phyloP scores from a whole-genome alignment of 1,140 invertebrate species.

The Fopius arisanus region DNA sequence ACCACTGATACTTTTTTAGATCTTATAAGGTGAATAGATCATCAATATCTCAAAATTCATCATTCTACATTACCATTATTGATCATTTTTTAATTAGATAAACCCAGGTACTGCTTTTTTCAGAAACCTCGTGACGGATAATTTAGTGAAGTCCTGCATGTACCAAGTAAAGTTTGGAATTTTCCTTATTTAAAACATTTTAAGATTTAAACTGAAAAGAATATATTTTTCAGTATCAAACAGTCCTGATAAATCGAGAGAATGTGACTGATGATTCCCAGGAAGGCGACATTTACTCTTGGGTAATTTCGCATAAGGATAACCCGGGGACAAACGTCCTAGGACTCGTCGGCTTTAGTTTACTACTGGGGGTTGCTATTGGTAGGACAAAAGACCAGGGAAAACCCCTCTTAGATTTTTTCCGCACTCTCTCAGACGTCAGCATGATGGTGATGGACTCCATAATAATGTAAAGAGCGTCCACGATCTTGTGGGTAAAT shows the following conservation, averaged over 20 bases:
- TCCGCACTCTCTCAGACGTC: constrained; percentile 62
- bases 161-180: constrained; percentile 55
- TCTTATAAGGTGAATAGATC: constrained; percentile 71
- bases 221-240: constrained; percentile 53
- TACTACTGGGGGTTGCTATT: constrained; percentile 66
- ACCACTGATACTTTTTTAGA: constrained; percentile 77
- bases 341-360: constrained; percentile 68
- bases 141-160: constrained; percentile 70
- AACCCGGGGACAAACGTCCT: constrained; percentile 67
- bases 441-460: constrained; percentile 69
- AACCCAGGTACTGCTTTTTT: background rate
- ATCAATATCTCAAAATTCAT: too few species aligned
- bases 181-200: background rate
- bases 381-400: constrained; percentile 61
- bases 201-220: too few species aligned
- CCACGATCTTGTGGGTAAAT: too few species aligned
- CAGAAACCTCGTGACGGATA: constrained; percentile 75
- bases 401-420: constrained; percentile 65
- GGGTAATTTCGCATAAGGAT: constrained; percentile 57
- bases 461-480: constrained; percentile 57
- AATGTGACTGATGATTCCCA: constrained; percentile 35
- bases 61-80: too few species aligned
- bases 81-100: too few species aligned
- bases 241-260: constrained; percentile 41
- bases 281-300: constrained; percentile 51